Evolutionary conservation across 2,888 invertebrate species (phyloP), one percentile per base, ranked within the genome.

Genomic region (Lacanobia oleracea): DNA sequence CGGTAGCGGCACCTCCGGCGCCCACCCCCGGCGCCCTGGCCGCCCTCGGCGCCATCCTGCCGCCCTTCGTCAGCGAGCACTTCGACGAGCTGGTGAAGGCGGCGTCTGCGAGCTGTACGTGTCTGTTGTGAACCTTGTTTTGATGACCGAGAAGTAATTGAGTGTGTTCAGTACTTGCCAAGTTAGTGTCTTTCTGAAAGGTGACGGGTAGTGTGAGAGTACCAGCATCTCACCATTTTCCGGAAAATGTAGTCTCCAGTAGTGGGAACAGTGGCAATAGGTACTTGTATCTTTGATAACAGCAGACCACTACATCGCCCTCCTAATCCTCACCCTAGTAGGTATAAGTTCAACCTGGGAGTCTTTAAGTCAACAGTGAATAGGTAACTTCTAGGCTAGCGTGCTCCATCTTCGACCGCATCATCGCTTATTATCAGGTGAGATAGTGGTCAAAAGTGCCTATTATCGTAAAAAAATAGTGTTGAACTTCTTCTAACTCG

Each of bases 21-120:
- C 65, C 12, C 79, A 51, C 66, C 10, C 80, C 74, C n/a, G 91
- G 88, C 80, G 78, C 87, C 48, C 87, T 89, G 60, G 78, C 83
- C 8, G 81, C 85, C 7, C 70, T 91, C 51, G 88, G 88, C 37
- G 83, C 87, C 9, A 79, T 89, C 60, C 82, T 91, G 75, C 91
- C 91, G 8, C 86, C 89, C 23, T 86, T 88, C 74, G 75, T 92
- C 66, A 75, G 85, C 9, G 81, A 86, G 27, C 89, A 88, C 81
- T 87, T 90, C 64, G 90, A 91, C 27, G 90, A 90, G 62, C 87
- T 92, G 40, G 84, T 92, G 77, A 89, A 88, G 69, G 88, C 89
- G 4, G 92, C 91, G 2, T 87, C 91, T 3, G 87, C 86, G 8
- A 89, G 91, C 62, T 92, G 92, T 92, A 90, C 57, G 92, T 90